Evolutionary conservation across 2,797 vertebrate species (phyloP).

Genomic region (Lepus oiostolus): DNA sequence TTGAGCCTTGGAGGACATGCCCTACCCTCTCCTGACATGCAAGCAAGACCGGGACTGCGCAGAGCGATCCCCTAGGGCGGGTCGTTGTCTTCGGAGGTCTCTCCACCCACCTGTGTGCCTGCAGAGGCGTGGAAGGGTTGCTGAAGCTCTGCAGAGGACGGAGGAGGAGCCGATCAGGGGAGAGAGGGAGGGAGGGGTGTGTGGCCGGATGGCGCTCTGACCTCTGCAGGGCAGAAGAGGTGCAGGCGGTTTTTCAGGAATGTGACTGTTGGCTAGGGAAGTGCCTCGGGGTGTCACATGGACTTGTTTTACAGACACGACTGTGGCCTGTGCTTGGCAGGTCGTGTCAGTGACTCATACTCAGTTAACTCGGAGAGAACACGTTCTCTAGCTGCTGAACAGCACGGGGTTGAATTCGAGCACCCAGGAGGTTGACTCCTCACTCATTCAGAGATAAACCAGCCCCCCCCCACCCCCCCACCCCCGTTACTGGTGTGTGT

Average conservation of each 20-base stretch:
- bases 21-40: background rate
- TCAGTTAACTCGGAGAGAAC: conserved; percentile 41
- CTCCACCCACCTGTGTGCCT: background rate
- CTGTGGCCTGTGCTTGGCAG: background rate
- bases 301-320: conserved; percentile 14
- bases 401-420: background rate
- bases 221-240: background rate
- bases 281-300: background rate
- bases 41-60: background rate
- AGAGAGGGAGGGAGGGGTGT: background rate
- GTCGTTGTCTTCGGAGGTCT: background rate
- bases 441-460: background rate
- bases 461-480: too few relatives aligned
- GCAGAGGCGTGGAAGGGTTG: background rate
- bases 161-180: too few relatives aligned
- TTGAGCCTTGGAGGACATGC: background rate
- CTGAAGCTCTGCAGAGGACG: background rate
- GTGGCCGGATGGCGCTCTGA: background rate
- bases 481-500: background rate
- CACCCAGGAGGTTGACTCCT: background rate
- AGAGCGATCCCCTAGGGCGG: background rate
- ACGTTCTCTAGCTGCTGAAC: background rate
- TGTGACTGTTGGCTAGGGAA: background rate
- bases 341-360: background rate
- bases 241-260: background rate